These are phyloP conservation scores for Hydra vulgaris DNA, from an alignment of 30 jellyfish, hydroid and myxozoan species.

Conservation along the genomic window DNA sequence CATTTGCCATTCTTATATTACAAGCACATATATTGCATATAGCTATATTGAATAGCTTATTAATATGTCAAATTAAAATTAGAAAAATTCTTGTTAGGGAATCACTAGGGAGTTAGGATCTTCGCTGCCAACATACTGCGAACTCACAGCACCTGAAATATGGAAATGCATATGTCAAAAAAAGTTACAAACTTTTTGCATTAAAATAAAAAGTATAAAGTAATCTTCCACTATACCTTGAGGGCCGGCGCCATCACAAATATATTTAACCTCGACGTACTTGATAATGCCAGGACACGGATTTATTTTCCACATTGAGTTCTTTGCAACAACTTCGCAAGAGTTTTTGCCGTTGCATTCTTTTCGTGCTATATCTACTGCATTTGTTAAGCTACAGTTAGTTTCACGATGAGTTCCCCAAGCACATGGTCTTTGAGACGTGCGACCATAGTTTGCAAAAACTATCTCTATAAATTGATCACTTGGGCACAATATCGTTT, in stretches of 20 bases:
- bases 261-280: constrained; percentile 30
- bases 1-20: no score
- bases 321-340: constrained; percentile 44
- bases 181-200: neutral
- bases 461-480: constrained; percentile 41
- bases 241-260: constrained; percentile 28
- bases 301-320: constrained; percentile 31
- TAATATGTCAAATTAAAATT: no score
- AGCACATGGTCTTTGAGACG: constrained; percentile 45
- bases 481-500: constrained; percentile 30
- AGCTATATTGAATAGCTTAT: no score
- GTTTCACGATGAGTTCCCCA: constrained; percentile 56
- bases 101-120: constrained; percentile 36
- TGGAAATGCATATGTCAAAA: neutral
- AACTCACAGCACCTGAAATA: constrained; percentile 8
- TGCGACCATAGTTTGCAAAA: constrained; percentile 40
- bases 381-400: constrained; percentile 38
- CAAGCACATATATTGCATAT: no score
- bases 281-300: constrained; percentile 41
- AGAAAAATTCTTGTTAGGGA: constrained; percentile 23
- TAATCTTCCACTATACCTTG: constrained; percentile 1
- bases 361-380: constrained; percentile 15
- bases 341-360: constrained; percentile 38
- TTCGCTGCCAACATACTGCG: constrained; percentile 31
- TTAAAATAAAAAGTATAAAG: neutral